Base-by-base conservation (phyloP, 2,113 vertebrate genomes). In the Corvus hawaiiensis region DNA sequence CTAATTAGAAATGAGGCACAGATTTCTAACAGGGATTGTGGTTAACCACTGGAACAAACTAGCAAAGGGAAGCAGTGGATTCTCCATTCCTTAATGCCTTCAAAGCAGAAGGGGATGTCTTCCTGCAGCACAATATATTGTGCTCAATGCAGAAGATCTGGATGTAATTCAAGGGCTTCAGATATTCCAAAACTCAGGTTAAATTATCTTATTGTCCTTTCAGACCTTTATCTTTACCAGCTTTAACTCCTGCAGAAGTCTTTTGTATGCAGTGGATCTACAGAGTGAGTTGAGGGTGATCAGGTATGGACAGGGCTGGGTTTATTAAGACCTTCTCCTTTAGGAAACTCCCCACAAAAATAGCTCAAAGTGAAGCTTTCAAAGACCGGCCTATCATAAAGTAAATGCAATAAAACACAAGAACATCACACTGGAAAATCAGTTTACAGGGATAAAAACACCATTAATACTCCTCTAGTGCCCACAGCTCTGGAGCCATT, bases 11-110 rank as follows among this genome's bases (percentile, higher is more conserved):
- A 67, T 33, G 64, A 86, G 27, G 63, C 69, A 86, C 72, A 88
- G 55, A 93, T 92, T 95, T 96, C 63, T 77, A 67, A 62, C n/a
- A 74, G 75, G 33, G 71, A 22, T 39, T 87, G 91, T 91, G 90
- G 89, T 91, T 89, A 96, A 93, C 85, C 72, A 55, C 64, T 59
- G 55, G 72, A 90, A 88, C 23, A 88, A 90, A 55, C 23, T 67
- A 85, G 63, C 58, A 77, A 67, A 80, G 19, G 21, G 44, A 93
- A 92, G 82, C 52, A 41, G 71, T 67, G 67, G 66, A 79, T 76
- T 95, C 81, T 87, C 32, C 77, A 73, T 58, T 39, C 62, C n/a
- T 49, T 73, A 39, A 62, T 56, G 33, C 54, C 58, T 88, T 74
- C 59, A 88, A 35, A 83, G 37, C 39, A 62, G 52, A 75, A 62